Percentiles rank a stretch among this genome's conserved stretches.
These are phyloP conservation scores for Hydrozoanthus gracilis DNA, from an alignment of 92 coral and sea anemone genomes.

Conservation along the genomic window DNA sequence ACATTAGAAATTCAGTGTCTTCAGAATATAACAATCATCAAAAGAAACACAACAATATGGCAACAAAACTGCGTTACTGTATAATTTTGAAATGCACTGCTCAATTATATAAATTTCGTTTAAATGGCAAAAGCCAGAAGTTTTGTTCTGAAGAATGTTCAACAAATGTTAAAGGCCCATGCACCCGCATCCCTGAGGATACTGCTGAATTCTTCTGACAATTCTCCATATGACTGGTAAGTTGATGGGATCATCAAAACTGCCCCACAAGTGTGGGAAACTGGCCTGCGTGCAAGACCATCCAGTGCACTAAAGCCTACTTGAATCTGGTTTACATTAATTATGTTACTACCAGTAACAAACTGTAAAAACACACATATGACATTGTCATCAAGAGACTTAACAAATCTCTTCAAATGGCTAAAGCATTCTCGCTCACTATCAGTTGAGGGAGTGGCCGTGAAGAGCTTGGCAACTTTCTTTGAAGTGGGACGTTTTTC, in stretches of 20 bases:
- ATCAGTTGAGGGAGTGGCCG: slow-evolving; percentile 12
- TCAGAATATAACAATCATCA: too few relatives aligned
- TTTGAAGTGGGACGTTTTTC: slow-evolving; percentile 22
- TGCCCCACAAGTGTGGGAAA: slow-evolving; percentile 57
- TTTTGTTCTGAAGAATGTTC: too few relatives aligned
- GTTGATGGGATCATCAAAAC: slow-evolving; percentile 53
- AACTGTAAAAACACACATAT: slow-evolving; percentile 52
- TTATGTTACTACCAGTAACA: slow-evolving; percentile 57
- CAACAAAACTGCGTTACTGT: too few relatives aligned
- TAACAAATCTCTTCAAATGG: slow-evolving; percentile 27
- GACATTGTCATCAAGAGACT: slow-evolving; percentile 27
- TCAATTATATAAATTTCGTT: too few relatives aligned
- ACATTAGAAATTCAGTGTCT: too few relatives aligned
- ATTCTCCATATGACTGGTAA: slow-evolving; percentile 38
- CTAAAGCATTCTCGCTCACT: slow-evolving; percentile 6
- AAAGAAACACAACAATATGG: too few relatives aligned
- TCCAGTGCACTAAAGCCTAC: slow-evolving; percentile 51
- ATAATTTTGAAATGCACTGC: too few relatives aligned
- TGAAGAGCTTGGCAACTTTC: background rate
- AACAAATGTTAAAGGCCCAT: slow-evolving; percentile 38
- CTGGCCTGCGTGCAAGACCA: slow-evolving; percentile 51
- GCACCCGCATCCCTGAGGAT: background rate
- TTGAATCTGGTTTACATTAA: slow-evolving; percentile 42
- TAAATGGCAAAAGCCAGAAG: too few relatives aligned
- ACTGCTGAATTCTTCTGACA: slow-evolving; percentile 30